Percentiles rank a stretch among this genome's conserved stretches.
phyloP scores from a whole-genome alignment of 2,888 invertebrate genomes.

The Pteria penguin region DNA sequence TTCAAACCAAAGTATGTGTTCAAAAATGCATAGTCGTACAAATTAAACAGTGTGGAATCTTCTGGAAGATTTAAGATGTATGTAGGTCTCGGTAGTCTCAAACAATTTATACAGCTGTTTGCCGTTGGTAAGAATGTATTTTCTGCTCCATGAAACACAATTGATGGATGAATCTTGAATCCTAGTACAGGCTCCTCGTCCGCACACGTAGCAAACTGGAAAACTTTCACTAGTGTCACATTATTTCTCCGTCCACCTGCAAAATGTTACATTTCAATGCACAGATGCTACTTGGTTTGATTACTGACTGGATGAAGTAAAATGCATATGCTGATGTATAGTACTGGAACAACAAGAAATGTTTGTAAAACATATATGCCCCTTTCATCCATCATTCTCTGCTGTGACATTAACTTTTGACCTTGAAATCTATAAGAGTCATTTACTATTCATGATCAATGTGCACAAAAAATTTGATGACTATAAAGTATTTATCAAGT shows the following conservation, averaged over 20 bases:
- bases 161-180: constrained; percentile 23
- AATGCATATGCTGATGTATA: too few species aligned
- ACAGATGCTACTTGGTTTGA: too few species aligned
- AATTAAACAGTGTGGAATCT: not conserved
- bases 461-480: too few species aligned
- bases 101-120: constrained; percentile 26
- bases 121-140: constrained; percentile 19
- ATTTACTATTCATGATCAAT: too few species aligned
- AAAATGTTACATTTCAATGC: not conserved
- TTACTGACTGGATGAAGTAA: too few species aligned
- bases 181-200: constrained; percentile 33
- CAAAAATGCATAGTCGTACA: constrained; percentile 28
- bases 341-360: too few species aligned
- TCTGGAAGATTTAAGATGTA: not conserved
- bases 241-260: constrained; percentile 13
- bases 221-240: not conserved
- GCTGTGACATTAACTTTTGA: too few species aligned
- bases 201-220: constrained; percentile 22
- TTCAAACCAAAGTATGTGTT: constrained; percentile 24
- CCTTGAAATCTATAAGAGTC: too few species aligned
- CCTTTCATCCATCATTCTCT: too few species aligned
- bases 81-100: constrained; percentile 19
- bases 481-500: too few species aligned
- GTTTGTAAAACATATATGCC: too few species aligned
- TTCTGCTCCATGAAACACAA: constrained; percentile 9